Percentiles rank a stretch among this genome's conserved stretches.
Conservation (phyloP, 2,888 invertebrate genomes). For the Diachrysia chrysitis region DNA sequence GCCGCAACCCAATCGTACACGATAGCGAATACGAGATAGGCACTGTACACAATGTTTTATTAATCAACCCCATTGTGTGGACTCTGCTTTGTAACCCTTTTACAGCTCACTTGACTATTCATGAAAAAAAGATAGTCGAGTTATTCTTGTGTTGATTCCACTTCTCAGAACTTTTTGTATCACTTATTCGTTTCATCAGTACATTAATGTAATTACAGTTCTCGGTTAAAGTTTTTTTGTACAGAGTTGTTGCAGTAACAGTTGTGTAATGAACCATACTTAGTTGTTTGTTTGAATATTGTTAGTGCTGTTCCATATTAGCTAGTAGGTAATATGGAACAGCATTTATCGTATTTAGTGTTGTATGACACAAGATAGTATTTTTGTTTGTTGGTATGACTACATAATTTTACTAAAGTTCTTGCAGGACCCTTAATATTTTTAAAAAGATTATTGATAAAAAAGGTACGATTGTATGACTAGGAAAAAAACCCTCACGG, state of each 20-base stretch:
- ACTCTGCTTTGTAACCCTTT: conserved; percentile 63
- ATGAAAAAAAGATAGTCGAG: conserved; percentile 62
- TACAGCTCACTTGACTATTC: conserved; percentile 67
- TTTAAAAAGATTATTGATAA: too few species aligned
- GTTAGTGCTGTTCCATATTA: conserved; percentile 16
- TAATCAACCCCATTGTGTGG: conserved; percentile 78
- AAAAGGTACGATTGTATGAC: too few species aligned
- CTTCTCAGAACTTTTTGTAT: conserved; percentile 39
- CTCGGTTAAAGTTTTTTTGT: conserved; percentile 25
- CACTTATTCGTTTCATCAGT: conserved; percentile 34
- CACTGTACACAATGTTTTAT: conserved; percentile 76
- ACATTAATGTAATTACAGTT: conserved; percentile 52
- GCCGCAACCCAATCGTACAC: conserved; percentile 53
- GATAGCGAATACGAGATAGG: conserved; percentile 68
- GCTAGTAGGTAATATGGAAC: too few species aligned
- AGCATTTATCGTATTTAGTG: neutral
- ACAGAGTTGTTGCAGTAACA: conserved; percentile 35
- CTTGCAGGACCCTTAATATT: neutral
- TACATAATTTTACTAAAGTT: neutral
- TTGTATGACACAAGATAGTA: neutral
- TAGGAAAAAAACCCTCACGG: too few species aligned
- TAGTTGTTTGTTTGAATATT: conserved; percentile 38
- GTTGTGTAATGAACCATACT: conserved; percentile 34
- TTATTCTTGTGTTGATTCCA: conserved; percentile 35
- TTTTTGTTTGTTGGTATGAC: neutral